These are phyloP conservation scores for Paedocypris micromegethes DNA, from an alignment of 2,797 vertebrate genomes.

Conservation along the genomic window DNA sequence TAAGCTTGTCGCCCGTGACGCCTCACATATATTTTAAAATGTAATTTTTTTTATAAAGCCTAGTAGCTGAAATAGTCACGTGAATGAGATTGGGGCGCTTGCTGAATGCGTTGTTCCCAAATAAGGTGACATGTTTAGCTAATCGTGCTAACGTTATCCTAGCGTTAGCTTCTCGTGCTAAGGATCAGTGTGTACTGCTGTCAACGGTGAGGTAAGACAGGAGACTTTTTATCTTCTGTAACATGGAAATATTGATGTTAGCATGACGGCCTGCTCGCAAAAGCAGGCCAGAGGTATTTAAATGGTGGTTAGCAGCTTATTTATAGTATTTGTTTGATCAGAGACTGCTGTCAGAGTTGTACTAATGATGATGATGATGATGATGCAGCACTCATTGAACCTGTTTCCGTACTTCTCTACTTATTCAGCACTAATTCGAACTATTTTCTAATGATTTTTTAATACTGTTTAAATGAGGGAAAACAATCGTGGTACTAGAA, in stretches of 20 bases:
- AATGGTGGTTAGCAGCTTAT: too few relatives aligned
- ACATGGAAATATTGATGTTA: background rate
- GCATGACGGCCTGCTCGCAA: too few relatives aligned
- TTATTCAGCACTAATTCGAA: too few relatives aligned
- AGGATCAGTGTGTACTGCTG: slow-evolving; percentile 4
- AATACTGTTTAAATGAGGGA: too few relatives aligned
- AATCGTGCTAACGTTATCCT: slow-evolving; percentile 19
- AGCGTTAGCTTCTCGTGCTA: slow-evolving; percentile 26
- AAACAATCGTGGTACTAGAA: too few relatives aligned
- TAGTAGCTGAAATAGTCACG: background rate
- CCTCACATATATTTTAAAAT: background rate
- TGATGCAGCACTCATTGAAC: too few relatives aligned
- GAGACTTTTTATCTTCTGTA: background rate
- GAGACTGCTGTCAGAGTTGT: too few relatives aligned
- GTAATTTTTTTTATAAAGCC: background rate
- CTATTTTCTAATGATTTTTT: too few relatives aligned
- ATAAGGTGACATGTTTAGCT: slow-evolving; percentile 13
- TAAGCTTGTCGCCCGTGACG: background rate
- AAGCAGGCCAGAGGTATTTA: too few relatives aligned
- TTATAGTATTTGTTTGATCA: too few relatives aligned
- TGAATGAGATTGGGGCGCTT: background rate
- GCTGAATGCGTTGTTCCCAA: background rate
- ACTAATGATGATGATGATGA: too few relatives aligned
- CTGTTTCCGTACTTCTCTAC: too few relatives aligned
- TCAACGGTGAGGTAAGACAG: slow-evolving; percentile 2